Base-by-base conservation (phyloP, 2,888 invertebrate species). In the Drosophila macrospina region DNA sequence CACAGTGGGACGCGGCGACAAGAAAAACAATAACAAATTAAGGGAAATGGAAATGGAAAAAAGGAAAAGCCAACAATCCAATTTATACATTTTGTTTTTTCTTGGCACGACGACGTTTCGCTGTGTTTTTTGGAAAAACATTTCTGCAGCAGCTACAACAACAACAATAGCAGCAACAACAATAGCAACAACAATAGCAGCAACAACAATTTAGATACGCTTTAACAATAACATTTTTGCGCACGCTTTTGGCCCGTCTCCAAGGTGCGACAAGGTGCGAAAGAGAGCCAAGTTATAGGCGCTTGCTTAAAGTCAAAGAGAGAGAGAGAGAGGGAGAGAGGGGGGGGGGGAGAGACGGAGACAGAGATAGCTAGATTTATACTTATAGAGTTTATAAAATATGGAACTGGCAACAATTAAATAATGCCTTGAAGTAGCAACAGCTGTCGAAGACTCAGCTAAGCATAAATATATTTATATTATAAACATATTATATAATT, bases 171-270 rank as follows among this genome's bases (percentile, higher is more conserved):
- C 41, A 62, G 15, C 28, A 28, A 28, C 44, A 72, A n/a, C 20
- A 26, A 20, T 60, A 55, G 26, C 65, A 60, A n/a, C 48, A 64
- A 15, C 54, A 62, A 28, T 44, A 57, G 36, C 37, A 55, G 45
- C 47, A 65, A 30, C 48, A 72, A 20, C 28, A 28, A 34, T 41
- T 54, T 48, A 13, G 37, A 61, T 52, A 41, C 34, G 30, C 51
- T 68, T 77, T 0, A 73, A 83, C 86, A 87, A 83, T 74, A 87
- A 82, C 61, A 86, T 85, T 87, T 87, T 83, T 87, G 83, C 83
- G 83, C 83, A 83, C 88, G 83, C 83, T 83, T 83, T 83, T 83
- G 83, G 85, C 82, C 51, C 30, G n/a, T 30, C 7, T 68, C 81
- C 87, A 83, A 80, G 51, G 41, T 20, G 60, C 42, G 64, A 68